Conservation (phyloP, 2,113 vertebrate genomes). For the Lasiurus borealis region DNA sequence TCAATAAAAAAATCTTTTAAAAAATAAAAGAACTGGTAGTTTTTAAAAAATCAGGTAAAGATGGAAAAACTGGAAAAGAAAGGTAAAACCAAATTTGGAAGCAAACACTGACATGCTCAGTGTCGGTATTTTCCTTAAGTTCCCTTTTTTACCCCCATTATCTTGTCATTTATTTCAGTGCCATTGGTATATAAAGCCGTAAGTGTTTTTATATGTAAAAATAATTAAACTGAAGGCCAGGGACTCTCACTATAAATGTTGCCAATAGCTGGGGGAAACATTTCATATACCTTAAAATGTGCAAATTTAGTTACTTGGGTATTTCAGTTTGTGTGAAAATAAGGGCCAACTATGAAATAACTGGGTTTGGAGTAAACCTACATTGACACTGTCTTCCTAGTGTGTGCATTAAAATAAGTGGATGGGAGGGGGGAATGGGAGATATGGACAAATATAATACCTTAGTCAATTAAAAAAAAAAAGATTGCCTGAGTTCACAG, state of each 20-base stretch:
- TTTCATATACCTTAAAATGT: neutral
- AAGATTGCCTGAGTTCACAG: neutral
- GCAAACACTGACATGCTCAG: neutral
- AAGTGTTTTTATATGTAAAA: neutral
- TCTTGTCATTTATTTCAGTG: neutral
- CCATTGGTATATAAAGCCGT: neutral
- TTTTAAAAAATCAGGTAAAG: neutral
- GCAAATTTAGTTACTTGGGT: neutral
- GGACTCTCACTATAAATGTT: neutral
- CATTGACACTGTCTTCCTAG: neutral
- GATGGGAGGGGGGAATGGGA: no score
- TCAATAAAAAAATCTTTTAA: no score
- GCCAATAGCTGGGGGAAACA: neutral
- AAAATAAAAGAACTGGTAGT: no score
- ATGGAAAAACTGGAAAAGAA: neutral
- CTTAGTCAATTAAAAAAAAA: no score
- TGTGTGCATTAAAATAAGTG: neutral
- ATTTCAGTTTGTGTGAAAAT: neutral
- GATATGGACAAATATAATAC: no score
- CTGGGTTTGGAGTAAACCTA: neutral
- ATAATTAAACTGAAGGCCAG: conserved; percentile 6
- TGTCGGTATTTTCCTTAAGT: neutral
- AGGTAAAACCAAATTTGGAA: neutral
- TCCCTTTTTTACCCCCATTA: neutral
- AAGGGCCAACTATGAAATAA: neutral